Conservation (phyloP, 2,113 vertebrate genomes). For the Sitta europaea region DNA sequence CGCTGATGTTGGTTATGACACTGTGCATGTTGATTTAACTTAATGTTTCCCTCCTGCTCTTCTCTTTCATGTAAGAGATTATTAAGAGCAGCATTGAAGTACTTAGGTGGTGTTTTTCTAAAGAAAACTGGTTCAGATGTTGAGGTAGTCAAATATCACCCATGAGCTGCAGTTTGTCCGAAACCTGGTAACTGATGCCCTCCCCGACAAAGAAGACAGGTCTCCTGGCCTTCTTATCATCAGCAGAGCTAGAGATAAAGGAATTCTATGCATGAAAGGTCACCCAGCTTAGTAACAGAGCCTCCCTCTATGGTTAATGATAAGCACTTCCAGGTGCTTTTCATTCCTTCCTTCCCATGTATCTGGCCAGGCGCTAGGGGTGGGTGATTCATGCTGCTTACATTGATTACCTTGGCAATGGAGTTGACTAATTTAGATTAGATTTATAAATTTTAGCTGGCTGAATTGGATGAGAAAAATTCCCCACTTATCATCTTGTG, state of each 20-base stretch:
- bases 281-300: neutral
- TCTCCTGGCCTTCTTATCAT: neutral
- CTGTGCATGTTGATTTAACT: constrained; percentile 32
- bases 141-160: neutral
- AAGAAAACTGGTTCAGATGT: neutral
- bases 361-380: neutral
- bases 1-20: neutral
- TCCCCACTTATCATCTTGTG: neutral
- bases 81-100: constrained; percentile 8
- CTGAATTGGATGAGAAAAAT: neutral
- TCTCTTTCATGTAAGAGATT: neutral
- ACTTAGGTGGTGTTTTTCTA: constrained; percentile 25
- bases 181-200: neutral
- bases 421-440: neutral
- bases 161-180: neutral
- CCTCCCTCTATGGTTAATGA: neutral
- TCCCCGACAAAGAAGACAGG: rapidly evolving
- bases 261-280: neutral
- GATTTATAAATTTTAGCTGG: neutral
- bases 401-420: neutral
- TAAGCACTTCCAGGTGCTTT: neutral
- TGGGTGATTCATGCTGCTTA: neutral
- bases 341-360: neutral
- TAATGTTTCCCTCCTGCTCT: neutral
- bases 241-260: neutral